Percentiles rank a stretch among this genome's conserved stretches.
phyloP scores from a whole-genome alignment of 2,888 invertebrate genomes.

The Ditylenchus weischeri region DNA sequence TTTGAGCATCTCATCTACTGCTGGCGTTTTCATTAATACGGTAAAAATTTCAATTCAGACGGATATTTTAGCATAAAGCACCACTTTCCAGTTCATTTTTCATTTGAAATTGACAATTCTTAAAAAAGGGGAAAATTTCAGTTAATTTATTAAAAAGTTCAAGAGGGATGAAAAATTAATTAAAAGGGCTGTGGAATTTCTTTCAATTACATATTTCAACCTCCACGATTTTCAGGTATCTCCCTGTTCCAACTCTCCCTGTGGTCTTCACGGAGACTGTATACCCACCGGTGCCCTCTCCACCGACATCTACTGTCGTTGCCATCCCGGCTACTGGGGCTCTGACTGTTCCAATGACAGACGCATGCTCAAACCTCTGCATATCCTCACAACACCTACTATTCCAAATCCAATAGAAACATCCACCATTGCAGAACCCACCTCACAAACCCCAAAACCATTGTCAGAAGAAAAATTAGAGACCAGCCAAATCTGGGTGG shows the following conservation, averaged over 20 bases:
- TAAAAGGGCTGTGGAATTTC: too few species aligned
- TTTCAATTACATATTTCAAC: too few species aligned
- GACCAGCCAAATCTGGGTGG: constrained; percentile 1
- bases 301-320: constrained; percentile 6
- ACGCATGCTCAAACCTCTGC: neutral
- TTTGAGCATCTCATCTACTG: too few species aligned
- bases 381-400: too few species aligned
- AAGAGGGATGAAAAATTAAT: too few species aligned
- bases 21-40: too few species aligned
- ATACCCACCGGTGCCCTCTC: neutral
- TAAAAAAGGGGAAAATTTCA: too few species aligned
- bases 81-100: too few species aligned
- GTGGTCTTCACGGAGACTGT: neutral
- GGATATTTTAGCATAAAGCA: too few species aligned
- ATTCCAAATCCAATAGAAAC: neutral
- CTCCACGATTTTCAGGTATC: neutral
- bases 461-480: neutral
- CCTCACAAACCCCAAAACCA: neutral
- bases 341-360: constrained; percentile 2
- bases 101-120: too few species aligned
- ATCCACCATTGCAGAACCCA: neutral
- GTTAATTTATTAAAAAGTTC: too few species aligned
- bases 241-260: neutral
- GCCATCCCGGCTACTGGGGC: constrained; percentile 5
- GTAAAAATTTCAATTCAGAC: too few species aligned